Evolutionary conservation across 2,113 vertebrate genomes (phyloP).

Genomic region (Saccopteryx leptura): DNA sequence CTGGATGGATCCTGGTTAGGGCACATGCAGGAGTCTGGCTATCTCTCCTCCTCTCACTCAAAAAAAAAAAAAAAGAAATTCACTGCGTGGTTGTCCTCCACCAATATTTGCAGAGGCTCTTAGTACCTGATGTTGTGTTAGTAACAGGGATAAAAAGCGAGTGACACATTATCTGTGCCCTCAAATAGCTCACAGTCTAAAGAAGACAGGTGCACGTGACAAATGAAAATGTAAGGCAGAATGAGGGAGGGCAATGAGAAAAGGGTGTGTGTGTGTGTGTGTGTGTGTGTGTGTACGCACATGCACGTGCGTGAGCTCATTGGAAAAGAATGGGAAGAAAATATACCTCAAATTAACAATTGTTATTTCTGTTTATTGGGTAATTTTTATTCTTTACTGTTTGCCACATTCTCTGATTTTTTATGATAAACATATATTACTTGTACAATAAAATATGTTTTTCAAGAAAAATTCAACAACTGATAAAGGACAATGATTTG

Average conservation of each 20-base stretch:
- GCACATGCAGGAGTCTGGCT: too few relatives aligned
- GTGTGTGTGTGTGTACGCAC: not conserved
- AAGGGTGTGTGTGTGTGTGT: not conserved
- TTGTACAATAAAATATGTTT: not conserved
- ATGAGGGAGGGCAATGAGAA: not conserved
- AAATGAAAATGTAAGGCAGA: not conserved
- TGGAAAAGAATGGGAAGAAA: constrained; percentile 15
- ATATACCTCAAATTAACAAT: not conserved
- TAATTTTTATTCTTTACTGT: not conserved
- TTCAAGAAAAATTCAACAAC: not conserved
- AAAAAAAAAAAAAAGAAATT: too few relatives aligned
- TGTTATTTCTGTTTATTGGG: not conserved
- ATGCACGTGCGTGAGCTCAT: not conserved
- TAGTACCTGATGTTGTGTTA: not conserved
- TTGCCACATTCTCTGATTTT: not conserved
- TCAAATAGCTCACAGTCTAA: not conserved
- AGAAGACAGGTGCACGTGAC: not conserved
- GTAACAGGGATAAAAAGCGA: not conserved
- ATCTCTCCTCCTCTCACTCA: too few relatives aligned
- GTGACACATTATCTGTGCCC: not conserved
- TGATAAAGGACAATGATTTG: not conserved
- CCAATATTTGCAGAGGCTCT: too few relatives aligned
- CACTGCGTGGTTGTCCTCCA: not conserved
- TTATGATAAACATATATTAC: not conserved
- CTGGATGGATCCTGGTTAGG: too few relatives aligned